Conservation (phyloP, 2,797 vertebrate genomes). For the Ibycter americanus region DNA sequence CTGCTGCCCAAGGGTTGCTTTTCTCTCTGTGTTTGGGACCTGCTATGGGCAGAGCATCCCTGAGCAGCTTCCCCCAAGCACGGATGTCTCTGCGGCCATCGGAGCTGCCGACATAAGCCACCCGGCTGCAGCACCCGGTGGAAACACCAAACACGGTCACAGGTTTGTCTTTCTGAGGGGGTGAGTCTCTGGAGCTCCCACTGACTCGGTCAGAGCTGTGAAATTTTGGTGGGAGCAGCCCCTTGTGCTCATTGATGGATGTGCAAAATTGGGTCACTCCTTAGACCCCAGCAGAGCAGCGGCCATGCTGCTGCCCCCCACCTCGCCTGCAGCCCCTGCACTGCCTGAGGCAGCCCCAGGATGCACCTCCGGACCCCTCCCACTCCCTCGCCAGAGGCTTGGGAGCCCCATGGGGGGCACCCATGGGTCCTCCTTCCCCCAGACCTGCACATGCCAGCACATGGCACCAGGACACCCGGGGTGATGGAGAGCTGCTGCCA, state of each 20-base stretch:
- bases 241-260: too few relatives aligned
- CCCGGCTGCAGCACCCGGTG: background rate
- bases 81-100: background rate
- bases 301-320: background rate
- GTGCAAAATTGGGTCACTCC: fast-evolving
- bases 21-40: background rate
- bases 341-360: too few relatives aligned
- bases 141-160: fast-evolving
- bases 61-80: background rate
- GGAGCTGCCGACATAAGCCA: fast-evolving
- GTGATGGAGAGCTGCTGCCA: background rate
- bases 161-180: background rate
- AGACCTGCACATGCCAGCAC: background rate
- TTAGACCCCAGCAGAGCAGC: background rate
- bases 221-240: background rate
- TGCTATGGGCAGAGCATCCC: background rate
- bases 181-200: background rate
- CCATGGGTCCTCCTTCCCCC: background rate
- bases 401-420: background rate
- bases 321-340: background rate
- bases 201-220: fast-evolving
- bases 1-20: background rate
- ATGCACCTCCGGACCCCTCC: background rate
- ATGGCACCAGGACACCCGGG: background rate
- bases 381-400: background rate